Evolutionary conservation across 2,797 vertebrate genomes (phyloP), one percentile per base, ranked within the genome.

Genomic region (Dryobates pubescens): DNA sequence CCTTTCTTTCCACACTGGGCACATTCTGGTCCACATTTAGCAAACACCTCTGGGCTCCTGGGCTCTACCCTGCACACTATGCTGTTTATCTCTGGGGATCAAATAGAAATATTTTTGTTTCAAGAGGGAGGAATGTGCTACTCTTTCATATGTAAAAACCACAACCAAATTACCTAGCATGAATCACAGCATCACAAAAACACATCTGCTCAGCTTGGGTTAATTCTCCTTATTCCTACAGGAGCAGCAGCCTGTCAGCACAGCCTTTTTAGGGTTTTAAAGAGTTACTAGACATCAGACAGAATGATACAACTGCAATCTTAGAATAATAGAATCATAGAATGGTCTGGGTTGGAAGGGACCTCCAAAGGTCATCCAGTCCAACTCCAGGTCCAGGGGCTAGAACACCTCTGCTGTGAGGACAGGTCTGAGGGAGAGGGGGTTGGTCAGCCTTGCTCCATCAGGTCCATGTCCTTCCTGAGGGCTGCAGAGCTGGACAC

Each of bases 281-380:
- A 76, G 59, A 88, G 89, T 88, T 92, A 72, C 86, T 86, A 79
- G 94, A 73, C 84, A 90, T 94, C 88, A 93, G 78, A 58, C 68
- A 95, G 92, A 97, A 93, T 91, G 96, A 93, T 94, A 85, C 91
- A 96, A 84, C 96, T 94, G 92, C 78, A 54, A 74, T 94, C 93
- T 94, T 24, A 51, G 49, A 51, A 23, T 51, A 23, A 51, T 51
- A 51, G 22, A 51, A 51, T 51, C 49, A 51, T 24, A 51, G 22
- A 51, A 51, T 24, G 13, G 23, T 23, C 47, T 49, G 47, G 22
- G 47, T 51, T 51, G 49, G 49, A 51, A 51, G 23, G 12, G 49
- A 13, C 23, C 49, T 24, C 22, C 49, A 51, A 51, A 51, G 49
- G 23, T 24, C 49, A 51, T 24, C 49, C 51, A 51, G 49, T 51